Evolutionary conservation across 1,140 invertebrate species (phyloP).

Genomic region (Drosophila cardini): DNA sequence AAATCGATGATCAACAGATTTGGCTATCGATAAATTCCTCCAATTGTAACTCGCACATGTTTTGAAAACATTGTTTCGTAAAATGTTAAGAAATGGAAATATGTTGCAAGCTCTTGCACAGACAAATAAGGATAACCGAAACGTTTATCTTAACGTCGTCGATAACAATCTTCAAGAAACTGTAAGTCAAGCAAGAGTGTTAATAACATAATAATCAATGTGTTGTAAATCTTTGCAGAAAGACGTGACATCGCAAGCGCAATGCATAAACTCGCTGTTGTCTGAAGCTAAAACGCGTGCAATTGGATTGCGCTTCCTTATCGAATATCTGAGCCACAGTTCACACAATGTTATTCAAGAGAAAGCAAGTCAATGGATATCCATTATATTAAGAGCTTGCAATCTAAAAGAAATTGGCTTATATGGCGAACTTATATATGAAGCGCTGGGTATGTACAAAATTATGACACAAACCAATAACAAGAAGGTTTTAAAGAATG

Average conservation of each 20-base stretch:
- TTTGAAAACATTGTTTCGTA: slow-evolving; percentile 17
- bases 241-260: slow-evolving; percentile 13
- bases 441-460: slow-evolving; percentile 45
- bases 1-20: neutral
- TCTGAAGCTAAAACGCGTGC: slow-evolving; percentile 31
- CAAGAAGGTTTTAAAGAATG: too few relatives aligned
- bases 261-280: slow-evolving; percentile 20
- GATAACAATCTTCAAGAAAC: slow-evolving; percentile 7
- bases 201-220: neutral
- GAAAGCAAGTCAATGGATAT: slow-evolving; percentile 39
- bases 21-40: neutral
- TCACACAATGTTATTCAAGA: slow-evolving; percentile 11
- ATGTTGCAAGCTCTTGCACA: slow-evolving; percentile 18
- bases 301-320: slow-evolving; percentile 48
- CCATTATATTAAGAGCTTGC: slow-evolving; percentile 39
- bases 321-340: slow-evolving; percentile 45
- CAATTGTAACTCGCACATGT: slow-evolving; percentile 23
- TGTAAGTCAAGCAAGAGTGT: slow-evolving; percentile 9
- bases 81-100: slow-evolving; percentile 26
- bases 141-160: slow-evolving; percentile 20
- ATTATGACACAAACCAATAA: neutral
- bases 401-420: slow-evolving; percentile 34
- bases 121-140: neutral
- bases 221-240: slow-evolving; percentile 8
- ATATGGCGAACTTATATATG: slow-evolving; percentile 52